Evolutionary conservation across 2,797 vertebrate genomes (phyloP), one percentile per base, ranked within the genome.

Genomic region (Muraenolepis orangiensis): DNA sequence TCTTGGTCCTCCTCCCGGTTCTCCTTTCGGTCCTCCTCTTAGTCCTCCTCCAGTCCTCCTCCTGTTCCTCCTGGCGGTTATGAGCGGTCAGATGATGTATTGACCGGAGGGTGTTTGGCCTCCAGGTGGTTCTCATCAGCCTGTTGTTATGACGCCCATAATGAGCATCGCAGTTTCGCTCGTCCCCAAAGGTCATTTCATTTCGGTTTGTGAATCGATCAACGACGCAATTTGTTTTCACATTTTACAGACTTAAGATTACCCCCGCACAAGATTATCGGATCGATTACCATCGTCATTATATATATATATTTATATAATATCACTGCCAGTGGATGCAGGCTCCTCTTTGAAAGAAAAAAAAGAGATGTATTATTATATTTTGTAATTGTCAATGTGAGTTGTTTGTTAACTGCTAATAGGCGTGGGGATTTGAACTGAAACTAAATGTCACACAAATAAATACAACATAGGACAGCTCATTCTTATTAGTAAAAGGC

Each of bases 1-100:
- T n/a, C n/a, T n/a, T n/a, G n/a, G n/a, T n/a, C n/a, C n/a, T n/a
- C n/a, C n/a, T n/a, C n/a, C n/a, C n/a, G n/a, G n/a, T n/a, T n/a
- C n/a, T n/a, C n/a, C n/a, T n/a, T n/a, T n/a, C n/a, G n/a, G n/a
- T n/a, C n/a, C n/a, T n/a, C n/a, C n/a, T n/a, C n/a, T n/a, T n/a
- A n/a, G n/a, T n/a, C n/a, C n/a, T n/a, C n/a, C n/a, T n/a, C n/a
- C 34, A 16, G 6, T 29, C 38, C 40, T 76, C 78, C 71, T 82
- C 87, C 69, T 86, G 81, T 80, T 80, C 86, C 81, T 77, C 13
- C 42, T 46, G 42, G 42, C 76, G 85, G n/a, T 86, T 80, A 89
- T 82, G 87, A 91, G 87, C 85, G 84, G 75, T 74, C 87, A 92
- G 90, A 93, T 93, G 90, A 93, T 93, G 90, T 93, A 94, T 94